phyloP scores from a whole-genome alignment of 2,797 vertebrate species.

The Hyperoplus immaculatus region DNA sequence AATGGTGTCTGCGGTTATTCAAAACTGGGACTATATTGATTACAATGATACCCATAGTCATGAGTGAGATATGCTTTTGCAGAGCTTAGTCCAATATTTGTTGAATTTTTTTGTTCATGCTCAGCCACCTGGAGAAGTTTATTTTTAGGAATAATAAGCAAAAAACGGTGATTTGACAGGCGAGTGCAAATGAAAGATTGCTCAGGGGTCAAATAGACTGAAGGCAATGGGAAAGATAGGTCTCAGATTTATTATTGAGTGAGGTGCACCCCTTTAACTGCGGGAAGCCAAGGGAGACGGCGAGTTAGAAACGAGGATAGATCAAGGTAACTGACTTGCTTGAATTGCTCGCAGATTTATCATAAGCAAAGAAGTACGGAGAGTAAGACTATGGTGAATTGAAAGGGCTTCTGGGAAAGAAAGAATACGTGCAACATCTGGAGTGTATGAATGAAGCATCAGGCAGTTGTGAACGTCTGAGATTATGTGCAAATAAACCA shows the following conservation, averaged over 20 bases:
- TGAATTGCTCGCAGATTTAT: constrained; percentile 41
- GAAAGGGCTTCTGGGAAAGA: not conserved
- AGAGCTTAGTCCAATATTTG: not conserved
- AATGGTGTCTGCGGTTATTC: constrained; percentile 21
- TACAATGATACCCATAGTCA: constrained; percentile 17
- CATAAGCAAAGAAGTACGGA: constrained; percentile 18
- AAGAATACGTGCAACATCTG: constrained; percentile 14
- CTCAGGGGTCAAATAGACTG: constrained; percentile 26
- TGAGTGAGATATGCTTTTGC: not conserved
- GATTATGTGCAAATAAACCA: constrained; percentile 37
- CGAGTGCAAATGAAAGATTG: constrained; percentile 1
- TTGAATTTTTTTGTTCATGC: constrained; percentile 10
- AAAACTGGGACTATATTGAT: constrained; percentile 20
- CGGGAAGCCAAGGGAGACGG: constrained; percentile 35
- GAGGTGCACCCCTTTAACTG: constrained; percentile 54
- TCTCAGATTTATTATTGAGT: constrained; percentile 62
- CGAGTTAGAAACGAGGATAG: constrained; percentile 33
- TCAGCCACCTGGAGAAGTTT: constrained; percentile 14
- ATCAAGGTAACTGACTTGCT: constrained; percentile 53
- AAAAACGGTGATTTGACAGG: constrained; percentile 13
- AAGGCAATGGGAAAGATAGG: constrained; percentile 21
- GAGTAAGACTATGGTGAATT: constrained; percentile 25
- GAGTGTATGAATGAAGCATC: not conserved
- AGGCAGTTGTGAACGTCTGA: constrained; percentile 12
- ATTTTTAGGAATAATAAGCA: constrained; percentile 39